phyloP scores from a whole-genome alignment of 2,888 invertebrate species.

The Biston stratarius region DNA sequence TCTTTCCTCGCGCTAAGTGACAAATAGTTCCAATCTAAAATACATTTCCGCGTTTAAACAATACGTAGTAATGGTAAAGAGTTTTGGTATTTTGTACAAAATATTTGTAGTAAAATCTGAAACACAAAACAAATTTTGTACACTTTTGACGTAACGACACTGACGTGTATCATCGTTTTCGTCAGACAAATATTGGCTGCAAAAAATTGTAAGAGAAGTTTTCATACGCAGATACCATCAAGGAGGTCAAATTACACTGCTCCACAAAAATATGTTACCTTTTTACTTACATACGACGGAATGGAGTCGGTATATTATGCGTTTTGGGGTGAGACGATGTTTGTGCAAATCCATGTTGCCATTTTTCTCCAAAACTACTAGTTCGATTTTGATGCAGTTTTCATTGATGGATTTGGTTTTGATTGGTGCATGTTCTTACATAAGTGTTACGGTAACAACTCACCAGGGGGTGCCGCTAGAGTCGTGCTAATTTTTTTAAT shows the following conservation, averaged over 20 bases:
- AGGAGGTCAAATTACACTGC: neutral
- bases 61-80: slow-evolving; percentile 31
- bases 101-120: slow-evolving; percentile 31
- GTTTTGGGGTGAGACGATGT: no score
- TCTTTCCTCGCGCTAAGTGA: slow-evolving; percentile 56
- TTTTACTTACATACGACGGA: no score
- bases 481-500: no score
- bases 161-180: slow-evolving; percentile 35
- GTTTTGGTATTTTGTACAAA: slow-evolving; percentile 23
- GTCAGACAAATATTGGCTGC: slow-evolving; percentile 2
- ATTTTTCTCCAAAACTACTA: no score
- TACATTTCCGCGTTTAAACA: slow-evolving; percentile 48
- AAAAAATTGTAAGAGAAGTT: slow-evolving; percentile 2
- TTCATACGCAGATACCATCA: neutral
- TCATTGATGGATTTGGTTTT: no score
- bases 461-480: no score
- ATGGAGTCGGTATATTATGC: no score
- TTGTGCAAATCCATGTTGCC: no score
- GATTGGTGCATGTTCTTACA: no score
- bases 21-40: slow-evolving; percentile 40
- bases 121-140: slow-evolving; percentile 39
- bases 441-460: no score
- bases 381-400: no score
- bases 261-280: no score
- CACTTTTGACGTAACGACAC: slow-evolving; percentile 30